Evolutionary conservation across 2,797 vertebrate genomes (phyloP), one percentile per base, ranked within the genome.

Genomic region (Cottoperca gobio): DNA sequence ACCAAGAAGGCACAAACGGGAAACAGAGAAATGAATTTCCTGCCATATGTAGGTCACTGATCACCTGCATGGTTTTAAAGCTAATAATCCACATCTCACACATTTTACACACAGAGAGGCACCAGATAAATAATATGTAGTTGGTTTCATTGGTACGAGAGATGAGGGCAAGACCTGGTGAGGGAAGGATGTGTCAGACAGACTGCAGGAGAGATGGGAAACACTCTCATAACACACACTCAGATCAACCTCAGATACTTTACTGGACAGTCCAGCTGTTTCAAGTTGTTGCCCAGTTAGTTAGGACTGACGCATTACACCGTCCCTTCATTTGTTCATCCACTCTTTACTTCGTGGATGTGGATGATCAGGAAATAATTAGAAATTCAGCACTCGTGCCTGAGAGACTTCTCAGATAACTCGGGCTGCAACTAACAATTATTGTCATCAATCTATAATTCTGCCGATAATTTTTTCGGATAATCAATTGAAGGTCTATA

Each of bases 1-100:
- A 73, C 70, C 64, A 84, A 83, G 79, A 78, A 75, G 49, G 69
- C 43, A 74, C 82, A 53, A 55, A 55, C 10, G 50, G 24, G 40
- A 37, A 60, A 59, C 17, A 63, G 55, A 84, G 43, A 43, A 52
- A 48, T 48, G 12, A 49, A 80, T 73, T 52, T 54, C 13, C 45
- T 23, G 49, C 49, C 42, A 68, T 54, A 93, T 91, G 55, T 93
- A 90, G 91, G 92, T 90, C 93, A 91, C 33, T 42, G 73, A 89
- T 70, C 84, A 92, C 88, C 88, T 92, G 92, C 68, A 66, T 73
- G 68, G 72, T 86, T 89, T 75, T 67, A 87, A 88, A 76, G 70
- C 85, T 86, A 90, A 87, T 82, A 74, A 86, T 86, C 79, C 53
- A 65, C 81, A 82, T 67, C 58, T 82, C 64, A 78, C 43, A 53